These are phyloP conservation scores for Mythimna impura DNA, from an alignment of 2,888 invertebrate genomes.

Conservation along the genomic window DNA sequence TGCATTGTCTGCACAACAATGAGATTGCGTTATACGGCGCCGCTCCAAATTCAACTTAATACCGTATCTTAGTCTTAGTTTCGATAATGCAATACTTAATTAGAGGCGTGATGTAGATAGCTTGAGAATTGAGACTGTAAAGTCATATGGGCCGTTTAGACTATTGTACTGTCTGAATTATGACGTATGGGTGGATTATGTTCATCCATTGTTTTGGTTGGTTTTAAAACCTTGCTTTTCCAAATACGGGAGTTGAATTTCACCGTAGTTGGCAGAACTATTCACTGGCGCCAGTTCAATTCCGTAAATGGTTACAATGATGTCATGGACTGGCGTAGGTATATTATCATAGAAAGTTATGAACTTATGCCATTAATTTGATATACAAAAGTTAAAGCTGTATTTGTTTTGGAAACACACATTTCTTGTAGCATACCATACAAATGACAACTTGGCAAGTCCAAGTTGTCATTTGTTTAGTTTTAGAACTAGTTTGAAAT, in stretches of 20 bases:
- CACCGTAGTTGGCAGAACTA: neutral
- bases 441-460: too few species aligned
- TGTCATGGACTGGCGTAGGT: neutral
- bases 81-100: constrained; percentile 61
- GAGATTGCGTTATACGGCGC: constrained; percentile 49
- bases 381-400: neutral
- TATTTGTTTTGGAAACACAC: neutral
- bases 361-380: neutral
- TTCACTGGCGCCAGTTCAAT: neutral
- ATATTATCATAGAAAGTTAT: neutral
- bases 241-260: constrained; percentile 1
- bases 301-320: neutral
- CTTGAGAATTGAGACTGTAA: constrained; percentile 48
- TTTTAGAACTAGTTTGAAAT: too few species aligned
- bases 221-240: constrained; percentile 23
- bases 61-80: constrained; percentile 57
- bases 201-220: constrained; percentile 30
- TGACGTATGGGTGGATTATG: constrained; percentile 29
- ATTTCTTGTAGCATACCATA: too few species aligned
- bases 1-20: constrained; percentile 65
- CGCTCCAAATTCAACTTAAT: constrained; percentile 53
- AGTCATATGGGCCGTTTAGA: constrained; percentile 19
- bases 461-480: too few species aligned
- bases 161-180: constrained; percentile 43
- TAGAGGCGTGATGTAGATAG: constrained; percentile 62